Percentiles rank a stretch among this genome's conserved stretches.
phyloP scores from a whole-genome alignment of 2,888 invertebrate genomes.

The Drosophila rubida region DNA sequence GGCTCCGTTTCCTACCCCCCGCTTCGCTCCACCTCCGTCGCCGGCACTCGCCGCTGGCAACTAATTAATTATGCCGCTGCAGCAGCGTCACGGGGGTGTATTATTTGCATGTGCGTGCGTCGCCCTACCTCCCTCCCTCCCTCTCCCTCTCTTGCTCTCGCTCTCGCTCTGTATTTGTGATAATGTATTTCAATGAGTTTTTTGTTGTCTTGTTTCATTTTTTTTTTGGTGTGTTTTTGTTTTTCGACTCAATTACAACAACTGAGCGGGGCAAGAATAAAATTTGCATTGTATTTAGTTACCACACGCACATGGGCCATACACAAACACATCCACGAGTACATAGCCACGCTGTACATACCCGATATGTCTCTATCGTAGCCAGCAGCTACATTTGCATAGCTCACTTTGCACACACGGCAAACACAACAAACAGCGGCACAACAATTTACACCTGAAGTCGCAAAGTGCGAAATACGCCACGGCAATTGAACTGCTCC shows the following conservation, averaged over 20 bases:
- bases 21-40: slow-evolving; percentile 6
- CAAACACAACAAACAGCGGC: too few relatives aligned
- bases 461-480: neutral
- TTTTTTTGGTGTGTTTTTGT: slow-evolving; percentile 12
- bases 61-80: slow-evolving; percentile 80
- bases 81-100: slow-evolving; percentile 77
- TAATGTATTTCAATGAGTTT: slow-evolving; percentile 63
- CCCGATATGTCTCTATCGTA: slow-evolving; percentile 5
- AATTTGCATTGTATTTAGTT: slow-evolving; percentile 80
- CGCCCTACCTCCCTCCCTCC: neutral
- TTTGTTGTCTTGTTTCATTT: slow-evolving; percentile 21
- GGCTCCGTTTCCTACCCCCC: slow-evolving; percentile 20
- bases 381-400: slow-evolving; percentile 24
- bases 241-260: slow-evolving; percentile 58
- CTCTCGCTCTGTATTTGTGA: slow-evolving; percentile 40
- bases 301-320: slow-evolving; percentile 72
- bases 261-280: slow-evolving; percentile 35
- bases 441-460: slow-evolving; percentile 36
- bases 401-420: neutral
- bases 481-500: neutral
- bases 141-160: neutral
- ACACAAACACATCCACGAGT: neutral
- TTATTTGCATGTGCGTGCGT: slow-evolving; percentile 60
- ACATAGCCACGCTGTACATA: neutral
- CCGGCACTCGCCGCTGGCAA: slow-evolving; percentile 54